A percentile compares a stretch with the other conserved stretches of the same genome.
Conservation (phyloP, 2,113 vertebrate genomes). For the Entelurus aequoreus region DNA sequence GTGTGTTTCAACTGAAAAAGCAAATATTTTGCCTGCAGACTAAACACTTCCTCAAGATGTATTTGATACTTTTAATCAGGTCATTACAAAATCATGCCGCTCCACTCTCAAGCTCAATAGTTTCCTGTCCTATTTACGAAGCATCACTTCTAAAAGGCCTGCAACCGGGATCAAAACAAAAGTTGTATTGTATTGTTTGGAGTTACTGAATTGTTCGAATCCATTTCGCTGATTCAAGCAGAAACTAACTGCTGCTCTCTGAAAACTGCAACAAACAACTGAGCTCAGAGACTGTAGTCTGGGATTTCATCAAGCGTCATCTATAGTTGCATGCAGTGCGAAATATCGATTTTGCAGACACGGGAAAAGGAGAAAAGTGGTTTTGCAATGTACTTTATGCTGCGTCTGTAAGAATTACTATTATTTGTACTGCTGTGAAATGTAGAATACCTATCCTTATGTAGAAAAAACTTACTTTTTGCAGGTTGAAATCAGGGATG, state of each 20-base stretch:
- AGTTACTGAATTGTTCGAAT: background rate
- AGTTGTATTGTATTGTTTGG: background rate
- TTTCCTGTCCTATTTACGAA: background rate
- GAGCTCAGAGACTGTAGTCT: background rate
- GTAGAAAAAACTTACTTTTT: too few species aligned
- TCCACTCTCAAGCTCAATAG: background rate
- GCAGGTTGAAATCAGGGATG: too few species aligned
- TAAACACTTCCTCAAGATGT: too few species aligned
- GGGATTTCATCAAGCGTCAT: slow-evolving; percentile 14
- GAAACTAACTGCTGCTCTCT: background rate
- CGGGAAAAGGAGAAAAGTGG: slow-evolving; percentile 11
- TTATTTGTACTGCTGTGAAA: slow-evolving; percentile 12
- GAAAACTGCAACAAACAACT: slow-evolving; percentile 2
- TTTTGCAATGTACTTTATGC: slow-evolving; percentile 11
- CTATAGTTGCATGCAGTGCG: slow-evolving; percentile 8
- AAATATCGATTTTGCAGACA: slow-evolving; percentile 22
- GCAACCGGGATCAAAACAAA: background rate
- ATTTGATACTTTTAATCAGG: background rate
- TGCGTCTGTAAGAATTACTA: slow-evolving; percentile 4
- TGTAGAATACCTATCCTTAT: background rate
- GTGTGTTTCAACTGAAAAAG: too few species aligned
- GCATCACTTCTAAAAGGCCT: background rate
- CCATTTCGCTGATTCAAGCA: background rate
- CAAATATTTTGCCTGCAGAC: too few species aligned
- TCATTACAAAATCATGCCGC: background rate